Conservation (phyloP, 1,140 invertebrate genomes). For the Drosophila erecta region DNA sequence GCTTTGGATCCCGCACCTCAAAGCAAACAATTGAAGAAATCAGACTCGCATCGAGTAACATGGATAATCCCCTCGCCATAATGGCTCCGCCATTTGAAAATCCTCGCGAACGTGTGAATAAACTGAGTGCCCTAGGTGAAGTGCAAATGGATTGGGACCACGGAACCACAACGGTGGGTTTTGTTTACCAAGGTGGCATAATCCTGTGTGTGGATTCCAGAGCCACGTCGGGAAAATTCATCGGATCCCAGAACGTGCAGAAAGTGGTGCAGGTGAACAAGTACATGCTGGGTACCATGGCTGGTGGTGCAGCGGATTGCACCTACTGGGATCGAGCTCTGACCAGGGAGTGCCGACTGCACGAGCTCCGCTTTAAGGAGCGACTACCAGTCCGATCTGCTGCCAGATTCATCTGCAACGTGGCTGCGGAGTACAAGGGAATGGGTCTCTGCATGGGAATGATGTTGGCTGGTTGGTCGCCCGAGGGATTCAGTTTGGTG, state of each 20-base stretch:
- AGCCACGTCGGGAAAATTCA: conserved; percentile 96
- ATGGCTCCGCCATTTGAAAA: conserved; percentile 87
- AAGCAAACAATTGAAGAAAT: conserved; percentile 55
- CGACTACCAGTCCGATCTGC: conserved; percentile 96
- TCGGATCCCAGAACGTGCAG: conserved; percentile 96
- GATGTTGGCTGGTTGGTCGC: conserved; percentile 98
- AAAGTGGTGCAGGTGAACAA: conserved; percentile 99
- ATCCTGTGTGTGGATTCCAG: conserved; percentile 98
- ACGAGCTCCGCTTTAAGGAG: conserved; percentile 94
- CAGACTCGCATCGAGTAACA: conserved; percentile 85
- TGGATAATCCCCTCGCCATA: conserved; percentile 87
- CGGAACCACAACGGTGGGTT: conserved; percentile 98
- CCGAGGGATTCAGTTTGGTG: conserved; percentile 96
- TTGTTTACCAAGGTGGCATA: conserved; percentile 94
- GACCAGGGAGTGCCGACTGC: conserved; percentile 96
- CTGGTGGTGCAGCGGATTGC: conserved; percentile 96
- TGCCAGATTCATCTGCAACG: conserved; percentile 98
- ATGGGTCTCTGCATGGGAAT: conserved; percentile 94
- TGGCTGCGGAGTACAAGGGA: conserved; percentile 98
- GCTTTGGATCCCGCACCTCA: conserved; percentile 39
- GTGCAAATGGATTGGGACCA: conserved; percentile 96
- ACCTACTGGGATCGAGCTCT: conserved; percentile 98
- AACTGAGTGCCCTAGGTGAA: conserved; percentile 87
- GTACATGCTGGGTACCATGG: conserved; percentile 87
- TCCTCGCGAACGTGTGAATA: conserved; percentile 87